Evolutionary conservation across 2,797 vertebrate species (phyloP), one percentile per base, ranked within the genome.

Genomic region (Pampus argenteus): DNA sequence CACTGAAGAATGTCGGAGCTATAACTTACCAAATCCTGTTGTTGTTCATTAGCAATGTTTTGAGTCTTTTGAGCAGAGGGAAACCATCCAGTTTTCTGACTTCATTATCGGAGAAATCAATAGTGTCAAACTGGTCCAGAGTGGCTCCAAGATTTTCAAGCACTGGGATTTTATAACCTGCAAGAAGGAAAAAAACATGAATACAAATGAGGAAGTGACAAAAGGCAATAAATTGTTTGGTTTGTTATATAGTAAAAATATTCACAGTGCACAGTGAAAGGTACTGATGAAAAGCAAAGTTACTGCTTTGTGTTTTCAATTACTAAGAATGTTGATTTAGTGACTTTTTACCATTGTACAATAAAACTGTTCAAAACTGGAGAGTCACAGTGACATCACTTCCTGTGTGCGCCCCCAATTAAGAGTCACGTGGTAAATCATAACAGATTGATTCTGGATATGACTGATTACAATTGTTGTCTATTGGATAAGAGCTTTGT

Each of bases 51-150:
- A 99, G 80, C 2, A 99, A 82, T 0, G 96, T 97, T 88, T 98
- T 99, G 56, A 99, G 93, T 73, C 98, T 91, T 66, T 87, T 95
- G 40, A 99, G 89, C 69, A 99, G 75, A 3, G 98, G 98, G 74
- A 99, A 99, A 1, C 98, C 97, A 1, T 99, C 98, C 83, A 99
- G 82, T 54, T 99, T 99, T 9, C 98, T 88, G 61, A 99, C 93
- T 82, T 99, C 98, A 63, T 99, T 99, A 80, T 99, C 98, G 1
- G 98, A 99, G 79, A 99, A 97, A 82, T 99, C 98, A 5, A 99
- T 95, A 0, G 97, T 96, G 86, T 99, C 97, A 54, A 99, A 99
- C 84, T 99, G 98, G 91, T 99, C 98, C 78, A 99, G 86, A 11
- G 98, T 98, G 0, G 98, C 98, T 0, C 98, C 97, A 2, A 99